These are phyloP conservation scores for Agapornis roseicollis DNA, from an alignment of 2,113 vertebrate species.

Conservation along the genomic window DNA sequence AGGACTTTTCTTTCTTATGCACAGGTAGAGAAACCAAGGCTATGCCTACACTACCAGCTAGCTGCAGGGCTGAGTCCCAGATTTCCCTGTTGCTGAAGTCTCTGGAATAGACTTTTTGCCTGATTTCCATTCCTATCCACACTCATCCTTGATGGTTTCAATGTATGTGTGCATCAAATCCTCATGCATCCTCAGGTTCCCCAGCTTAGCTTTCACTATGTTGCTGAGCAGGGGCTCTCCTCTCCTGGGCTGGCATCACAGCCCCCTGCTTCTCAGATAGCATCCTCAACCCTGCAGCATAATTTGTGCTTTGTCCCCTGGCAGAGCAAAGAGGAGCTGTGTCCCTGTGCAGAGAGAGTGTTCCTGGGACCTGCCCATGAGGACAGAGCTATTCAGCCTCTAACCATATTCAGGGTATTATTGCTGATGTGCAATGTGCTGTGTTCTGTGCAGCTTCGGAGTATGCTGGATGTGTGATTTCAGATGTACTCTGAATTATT, in stretches of 20 bases:
- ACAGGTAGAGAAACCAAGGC: not conserved
- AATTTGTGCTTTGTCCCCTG: not conserved
- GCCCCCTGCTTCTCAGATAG: not conserved
- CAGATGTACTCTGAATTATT: not conserved
- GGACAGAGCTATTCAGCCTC: not conserved
- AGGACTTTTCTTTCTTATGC: not conserved
- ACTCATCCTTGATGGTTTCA: not conserved
- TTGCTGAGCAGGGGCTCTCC: not conserved
- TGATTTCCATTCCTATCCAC: not conserved
- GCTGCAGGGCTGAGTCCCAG: not conserved
- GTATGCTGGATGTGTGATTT: not conserved
- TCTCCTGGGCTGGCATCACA: not conserved
- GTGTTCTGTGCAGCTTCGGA: not conserved
- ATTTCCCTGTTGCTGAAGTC: not conserved
- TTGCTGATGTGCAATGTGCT: rapidly evolving
- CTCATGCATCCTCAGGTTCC: not conserved
- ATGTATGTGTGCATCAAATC: not conserved
- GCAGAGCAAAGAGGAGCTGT: not conserved
- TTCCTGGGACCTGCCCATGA: not conserved
- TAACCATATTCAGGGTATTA: not conserved
- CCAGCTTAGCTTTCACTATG: not conserved
- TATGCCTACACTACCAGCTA: not conserved
- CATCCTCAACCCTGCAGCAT: rapidly evolving
- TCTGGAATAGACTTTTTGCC: not conserved
- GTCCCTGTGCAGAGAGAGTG: not conserved